Evolutionary conservation across 2,797 vertebrate genomes (phyloP).

Genomic region (Onychomys arenicola): DNA sequence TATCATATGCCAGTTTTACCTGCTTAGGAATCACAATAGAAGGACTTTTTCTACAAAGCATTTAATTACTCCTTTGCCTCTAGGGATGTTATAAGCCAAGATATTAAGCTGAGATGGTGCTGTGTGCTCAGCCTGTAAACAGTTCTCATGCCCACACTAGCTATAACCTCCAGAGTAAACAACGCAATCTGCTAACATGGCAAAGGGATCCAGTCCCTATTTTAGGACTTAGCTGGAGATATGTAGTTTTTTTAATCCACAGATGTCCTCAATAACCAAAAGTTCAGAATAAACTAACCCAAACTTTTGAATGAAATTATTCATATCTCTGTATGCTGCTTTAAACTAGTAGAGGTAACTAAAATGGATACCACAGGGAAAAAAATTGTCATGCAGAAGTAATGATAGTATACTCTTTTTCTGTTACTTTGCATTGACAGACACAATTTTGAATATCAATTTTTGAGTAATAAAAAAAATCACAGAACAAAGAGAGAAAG

Average conservation of each 20-base stretch:
- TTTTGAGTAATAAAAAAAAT: constrained; percentile 34
- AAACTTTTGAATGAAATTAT: constrained; percentile 39
- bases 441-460: background rate
- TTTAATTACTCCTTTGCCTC: constrained; percentile 75
- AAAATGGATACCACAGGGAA: background rate
- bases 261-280: background rate
- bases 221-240: background rate
- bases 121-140: constrained; percentile 64
- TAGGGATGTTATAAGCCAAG: constrained; percentile 56
- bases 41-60: constrained; percentile 53
- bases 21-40: constrained; percentile 61
- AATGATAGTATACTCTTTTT: background rate
- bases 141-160: background rate
- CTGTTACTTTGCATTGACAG: background rate
- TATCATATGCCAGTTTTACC: constrained; percentile 44
- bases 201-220: background rate
- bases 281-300: background rate
- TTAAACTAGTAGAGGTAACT: background rate
- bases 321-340: background rate
- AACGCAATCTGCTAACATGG: background rate
- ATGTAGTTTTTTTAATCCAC: background rate
- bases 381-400: background rate
- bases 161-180: background rate
- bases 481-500: background rate
- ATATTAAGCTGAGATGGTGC: constrained; percentile 58